phyloP scores from a whole-genome alignment of 2,888 invertebrate genomes.

The Heliconius aoede region DNA sequence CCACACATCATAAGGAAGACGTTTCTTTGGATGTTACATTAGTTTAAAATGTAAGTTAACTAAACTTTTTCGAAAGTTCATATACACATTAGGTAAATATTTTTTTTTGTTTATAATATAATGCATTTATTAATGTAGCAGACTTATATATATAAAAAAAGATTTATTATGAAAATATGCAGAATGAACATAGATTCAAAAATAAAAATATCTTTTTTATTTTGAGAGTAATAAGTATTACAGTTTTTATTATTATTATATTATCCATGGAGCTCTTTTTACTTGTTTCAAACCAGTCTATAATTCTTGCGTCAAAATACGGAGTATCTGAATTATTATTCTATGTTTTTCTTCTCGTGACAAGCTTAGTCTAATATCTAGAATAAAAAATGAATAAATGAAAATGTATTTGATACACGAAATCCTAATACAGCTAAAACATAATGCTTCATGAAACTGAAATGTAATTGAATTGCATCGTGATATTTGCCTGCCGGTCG shows the following conservation, averaged over 20 bases:
- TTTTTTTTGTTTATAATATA: no score
- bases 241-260: no score
- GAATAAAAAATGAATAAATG: neutral
- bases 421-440: neutral
- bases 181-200: neutral
- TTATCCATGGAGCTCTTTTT: no score
- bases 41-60: no score
- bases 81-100: no score
- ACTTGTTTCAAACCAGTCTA: no score
- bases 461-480: conserved; percentile 35
- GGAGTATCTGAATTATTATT: no score
- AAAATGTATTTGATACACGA: neutral
- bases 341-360: neutral
- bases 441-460: conserved; percentile 19
- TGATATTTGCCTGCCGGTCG: conserved; percentile 17
- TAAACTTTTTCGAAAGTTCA: no score
- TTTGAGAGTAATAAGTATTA: no score
- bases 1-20: neutral
- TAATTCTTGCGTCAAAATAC: no score
- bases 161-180: neutral
- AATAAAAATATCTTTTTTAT: no score
- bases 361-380: neutral
- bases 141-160: neutral
- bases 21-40: neutral
- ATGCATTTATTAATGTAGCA: no score